Percentiles rank a stretch among this genome's conserved stretches.
Evolutionary conservation across 64 coral and sea anemone genomes (phyloP).

Genomic region (Catalaphyllia jardinei): DNA sequence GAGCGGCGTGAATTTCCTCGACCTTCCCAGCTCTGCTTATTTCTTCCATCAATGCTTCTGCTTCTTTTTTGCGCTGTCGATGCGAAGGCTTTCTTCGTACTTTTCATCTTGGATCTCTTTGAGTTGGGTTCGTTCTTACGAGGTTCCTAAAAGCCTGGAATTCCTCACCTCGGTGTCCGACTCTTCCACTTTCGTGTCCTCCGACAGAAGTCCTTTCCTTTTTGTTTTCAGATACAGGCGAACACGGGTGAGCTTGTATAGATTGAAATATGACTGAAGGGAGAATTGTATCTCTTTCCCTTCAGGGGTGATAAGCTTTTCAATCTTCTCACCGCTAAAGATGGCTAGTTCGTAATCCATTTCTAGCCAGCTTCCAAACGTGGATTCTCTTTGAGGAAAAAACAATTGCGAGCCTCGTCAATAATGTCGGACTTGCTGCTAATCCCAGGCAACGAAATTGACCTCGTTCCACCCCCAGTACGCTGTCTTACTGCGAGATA

Average conservation of each 20-base stretch:
- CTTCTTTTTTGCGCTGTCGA: neutral
- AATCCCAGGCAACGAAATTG: constrained; percentile 5
- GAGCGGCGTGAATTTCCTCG: constrained; percentile 20
- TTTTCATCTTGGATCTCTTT: neutral
- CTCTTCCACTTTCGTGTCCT: neutral
- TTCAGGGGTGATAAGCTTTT: neutral
- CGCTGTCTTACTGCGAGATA: constrained; percentile 22
- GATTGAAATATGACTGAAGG: constrained; percentile 41
- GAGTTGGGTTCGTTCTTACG: constrained; percentile 5
- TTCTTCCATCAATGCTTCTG: constrained; percentile 5
- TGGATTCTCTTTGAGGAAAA: too few relatives aligned
- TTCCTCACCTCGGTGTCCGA: neutral
- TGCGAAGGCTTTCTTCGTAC: constrained; percentile 1
- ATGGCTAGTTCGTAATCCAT: neutral
- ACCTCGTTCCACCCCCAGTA: constrained; percentile 46
- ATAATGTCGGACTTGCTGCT: constrained; percentile 14
- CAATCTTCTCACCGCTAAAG: constrained; percentile 34
- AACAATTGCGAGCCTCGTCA: constrained; percentile 40
- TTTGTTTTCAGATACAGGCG: constrained; percentile 35
- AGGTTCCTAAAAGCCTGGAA: constrained; percentile 11
- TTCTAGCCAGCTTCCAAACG: too few relatives aligned
- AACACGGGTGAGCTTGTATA: constrained; percentile 36
- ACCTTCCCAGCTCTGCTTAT: constrained; percentile 4
- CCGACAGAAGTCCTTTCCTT: neutral
- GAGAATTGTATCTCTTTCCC: constrained; percentile 22